Base-by-base conservation (phyloP, 1,140 invertebrate species). In the Gryllus bimaculatus region DNA sequence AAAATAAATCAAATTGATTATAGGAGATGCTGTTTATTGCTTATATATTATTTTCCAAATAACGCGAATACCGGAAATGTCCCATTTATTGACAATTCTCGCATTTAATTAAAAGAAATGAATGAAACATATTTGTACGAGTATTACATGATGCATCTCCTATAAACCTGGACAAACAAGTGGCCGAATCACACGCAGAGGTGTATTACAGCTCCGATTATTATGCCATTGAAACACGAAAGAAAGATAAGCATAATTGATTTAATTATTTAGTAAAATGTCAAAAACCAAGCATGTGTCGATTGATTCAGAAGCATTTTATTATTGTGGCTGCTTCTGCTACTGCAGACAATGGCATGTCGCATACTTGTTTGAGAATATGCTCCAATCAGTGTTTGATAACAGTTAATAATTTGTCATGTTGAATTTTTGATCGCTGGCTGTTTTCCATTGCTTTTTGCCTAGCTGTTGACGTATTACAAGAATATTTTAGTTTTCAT, bases 341-440 rank as follows among this genome's bases (percentile, higher is more conserved):
- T n/a, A 48, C n/a, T 8, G 78, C 20, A 78, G 47, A 49, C 73
- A 79, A 75, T 3, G 73, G 47, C 7, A n/a, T 18, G 8, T 48
- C n/a, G 76, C 48, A 48, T 77, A 47, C 48, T 79, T 77, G n/a
- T 76, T 77, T 79, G 48, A 76, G 76, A 39, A 79, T 47, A 73
- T 77, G 79, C 79, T 79, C 75, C 76, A 77, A 79, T 79, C 15
- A 78, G 48, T 78, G 78, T 78, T 79, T 76, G 48, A 15, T 54
- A 54, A 48, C 49, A 73, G 73, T 21, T 54, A 39, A 79, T 79
- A 54, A 79, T 79, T 79, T 79, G 54, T 77, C 20, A 77, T 79
- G 73, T 77, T 79, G 76, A 79, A 76, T 79, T 79, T 79, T 26
- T 77, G 74, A 76, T 79, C 75, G 79, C 79, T 79, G 79, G 76